Evolutionary conservation across 2,888 invertebrate species (phyloP), one percentile per base, ranked within the genome.

Genomic region (Stomorhina lunata): DNA sequence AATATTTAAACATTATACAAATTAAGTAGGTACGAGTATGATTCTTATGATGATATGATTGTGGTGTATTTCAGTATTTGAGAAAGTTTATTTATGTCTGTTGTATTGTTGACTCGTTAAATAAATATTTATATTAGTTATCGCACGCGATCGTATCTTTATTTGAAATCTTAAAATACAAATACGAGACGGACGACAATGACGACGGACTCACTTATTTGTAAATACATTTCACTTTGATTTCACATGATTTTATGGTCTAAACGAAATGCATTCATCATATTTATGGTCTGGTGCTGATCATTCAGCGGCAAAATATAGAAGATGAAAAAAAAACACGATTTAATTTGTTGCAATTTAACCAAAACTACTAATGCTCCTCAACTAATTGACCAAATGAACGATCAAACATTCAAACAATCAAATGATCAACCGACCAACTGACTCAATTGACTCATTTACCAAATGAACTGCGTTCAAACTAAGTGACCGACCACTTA

Each of bases 121-220:
- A 40, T 59, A 76, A 76, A 76, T 76, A 76, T 76, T 76, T 76
- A 59, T 57, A 43, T 68, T 76, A 68, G 45, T 68, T 76, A 76
- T 76, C 76, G 76, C 76, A 76, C 76, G 76, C 76, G 76, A 76
- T 76, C 59, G 45, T 76, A 68, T 76, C 76, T 68, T 20, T 29
- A 27, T 29, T 59, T 20, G 4, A 40, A 65, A 76, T 76, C 37
- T 68, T 15, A 48, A 59, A 57, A 68, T 12, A 68, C 40, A 76
- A 76, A 68, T 66, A 55, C 29, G 27, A 53, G 4, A 4, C 32
- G 5, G 9, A 6, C 4, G 5, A 32, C 32, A 32, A 4, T n/a
- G n/a, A n/a, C n/a, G n/a, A n/a, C n/a, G 34, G 15, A 55, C n/a
- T 65, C 75, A 50, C 27, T 37, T 59, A 32, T n/a, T n/a, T n/a